Evolutionary conservation across 2,888 invertebrate species (phyloP).

Genomic region (Dicroscelio sp.): DNA sequence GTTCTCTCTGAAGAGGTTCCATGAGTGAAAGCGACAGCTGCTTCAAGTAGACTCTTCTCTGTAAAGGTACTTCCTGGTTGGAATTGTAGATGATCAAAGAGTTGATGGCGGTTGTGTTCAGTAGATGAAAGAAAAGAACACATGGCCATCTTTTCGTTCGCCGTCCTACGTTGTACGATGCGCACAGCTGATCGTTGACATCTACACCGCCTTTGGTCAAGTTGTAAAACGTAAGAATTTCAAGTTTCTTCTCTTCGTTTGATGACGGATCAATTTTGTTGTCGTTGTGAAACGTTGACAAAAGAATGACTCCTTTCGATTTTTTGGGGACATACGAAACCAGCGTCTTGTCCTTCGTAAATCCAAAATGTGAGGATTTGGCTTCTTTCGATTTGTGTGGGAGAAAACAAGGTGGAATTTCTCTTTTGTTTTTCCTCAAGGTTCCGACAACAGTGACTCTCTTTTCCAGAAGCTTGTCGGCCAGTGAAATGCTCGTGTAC

Average conservation of each 20-base stretch:
- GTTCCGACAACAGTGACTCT: constrained; percentile 83
- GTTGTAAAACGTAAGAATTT: constrained; percentile 49
- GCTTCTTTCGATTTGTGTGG: constrained; percentile 61
- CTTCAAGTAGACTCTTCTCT: constrained; percentile 51
- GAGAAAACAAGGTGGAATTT: constrained; percentile 57
- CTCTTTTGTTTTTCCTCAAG: constrained; percentile 79
- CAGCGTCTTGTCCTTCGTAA: constrained; percentile 57
- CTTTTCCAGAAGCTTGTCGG: constrained; percentile 76
- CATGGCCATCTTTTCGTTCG: constrained; percentile 60
- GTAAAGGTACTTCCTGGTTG: constrained; percentile 14
- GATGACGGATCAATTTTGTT: constrained; percentile 65
- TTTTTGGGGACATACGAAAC: constrained; percentile 87
- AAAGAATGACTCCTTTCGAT: constrained; percentile 79
- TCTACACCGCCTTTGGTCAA: constrained; percentile 25
- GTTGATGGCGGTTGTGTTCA: constrained; percentile 63
- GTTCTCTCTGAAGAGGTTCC: constrained; percentile 31
- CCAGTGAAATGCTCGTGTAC: constrained; percentile 87
- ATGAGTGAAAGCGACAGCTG: constrained; percentile 47
- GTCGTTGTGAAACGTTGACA: constrained; percentile 78
- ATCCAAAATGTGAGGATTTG: constrained; percentile 1
- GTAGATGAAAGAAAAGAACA: constrained; percentile 37
- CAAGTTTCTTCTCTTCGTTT: constrained; percentile 2
- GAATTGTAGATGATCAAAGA: constrained; percentile 58
- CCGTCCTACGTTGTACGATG: constrained; percentile 52
- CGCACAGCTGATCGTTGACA: constrained; percentile 30